These are phyloP conservation scores for Propithecus perrieri DNA, from an alignment of 2,797 vertebrate genomes.

Conservation along the genomic window DNA sequence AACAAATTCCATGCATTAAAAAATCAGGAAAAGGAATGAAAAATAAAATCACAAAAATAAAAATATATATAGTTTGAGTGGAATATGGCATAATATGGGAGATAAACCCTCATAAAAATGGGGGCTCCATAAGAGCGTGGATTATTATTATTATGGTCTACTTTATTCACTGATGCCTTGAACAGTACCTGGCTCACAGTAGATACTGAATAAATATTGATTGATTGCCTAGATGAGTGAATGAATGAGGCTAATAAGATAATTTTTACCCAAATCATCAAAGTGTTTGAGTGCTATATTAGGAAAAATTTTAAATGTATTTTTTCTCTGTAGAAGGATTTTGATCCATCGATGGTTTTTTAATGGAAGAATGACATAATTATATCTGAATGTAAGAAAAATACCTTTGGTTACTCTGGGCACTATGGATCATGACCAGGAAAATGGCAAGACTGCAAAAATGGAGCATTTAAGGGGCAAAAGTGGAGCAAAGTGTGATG, in stretches of 20 bases:
- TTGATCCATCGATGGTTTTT: not conserved
- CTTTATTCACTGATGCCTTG: not conserved
- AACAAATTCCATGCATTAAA: not conserved
- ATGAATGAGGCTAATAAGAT: not conserved
- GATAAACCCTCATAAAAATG: not conserved
- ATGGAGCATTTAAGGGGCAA: not conserved
- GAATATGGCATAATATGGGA: not conserved
- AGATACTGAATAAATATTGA: not conserved
- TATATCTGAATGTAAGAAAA: not conserved
- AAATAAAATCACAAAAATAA: not conserved
- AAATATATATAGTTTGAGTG: not conserved
- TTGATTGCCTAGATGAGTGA: not conserved
- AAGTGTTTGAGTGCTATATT: not conserved
- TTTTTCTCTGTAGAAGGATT: not conserved
- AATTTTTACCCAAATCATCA: not conserved
- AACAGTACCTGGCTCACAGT: not conserved
- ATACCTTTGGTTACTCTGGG: not conserved
- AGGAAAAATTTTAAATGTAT: not conserved
- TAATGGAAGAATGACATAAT: not conserved
- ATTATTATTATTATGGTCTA: not conserved
- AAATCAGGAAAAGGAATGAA: not conserved
- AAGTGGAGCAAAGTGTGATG: not conserved
- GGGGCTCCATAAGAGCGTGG: not conserved
- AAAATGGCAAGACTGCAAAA: not conserved
- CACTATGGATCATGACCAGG: not conserved